Conservation (phyloP, 2,113 vertebrate species). For the Poeciliopsis turrubarensis region DNA sequence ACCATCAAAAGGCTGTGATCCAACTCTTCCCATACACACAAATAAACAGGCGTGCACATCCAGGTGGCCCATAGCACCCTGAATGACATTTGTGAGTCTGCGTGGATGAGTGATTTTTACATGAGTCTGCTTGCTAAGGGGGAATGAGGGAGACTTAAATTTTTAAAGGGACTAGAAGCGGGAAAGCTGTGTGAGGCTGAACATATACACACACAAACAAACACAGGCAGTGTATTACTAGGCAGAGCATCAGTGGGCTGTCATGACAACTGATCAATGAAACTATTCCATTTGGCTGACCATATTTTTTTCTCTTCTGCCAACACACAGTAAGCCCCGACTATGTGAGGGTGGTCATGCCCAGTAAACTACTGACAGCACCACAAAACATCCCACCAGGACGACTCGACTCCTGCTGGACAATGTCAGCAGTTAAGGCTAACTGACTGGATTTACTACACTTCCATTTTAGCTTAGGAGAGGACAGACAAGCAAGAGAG, state of each 20-base stretch:
- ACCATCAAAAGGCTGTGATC: constrained; percentile 65
- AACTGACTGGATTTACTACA: constrained; percentile 67
- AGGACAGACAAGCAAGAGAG: constrained; percentile 33
- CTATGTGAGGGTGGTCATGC: constrained; percentile 56
- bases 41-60: constrained; percentile 9
- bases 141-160: constrained; percentile 18
- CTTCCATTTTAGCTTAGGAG: constrained; percentile 50
- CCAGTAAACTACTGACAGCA: constrained; percentile 70
- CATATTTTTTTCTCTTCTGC: constrained; percentile 44
- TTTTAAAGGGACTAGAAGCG: constrained; percentile 37
- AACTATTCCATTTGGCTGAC: constrained; percentile 72
- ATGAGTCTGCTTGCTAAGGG: constrained; percentile 33
- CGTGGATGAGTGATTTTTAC: constrained; percentile 33
- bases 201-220: constrained; percentile 20
- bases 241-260: constrained; percentile 64
- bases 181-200: constrained; percentile 39
- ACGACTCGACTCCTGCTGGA: constrained; percentile 56
- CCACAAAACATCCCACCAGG: constrained; percentile 54
- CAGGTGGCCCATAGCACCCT: constrained; percentile 28
- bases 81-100: constrained; percentile 42
- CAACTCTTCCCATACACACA: constrained; percentile 37
- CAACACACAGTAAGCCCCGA: constrained; percentile 34
- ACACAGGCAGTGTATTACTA: constrained; percentile 54
- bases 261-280: constrained; percentile 75
- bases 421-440: constrained; percentile 67